These are phyloP conservation scores for Agriopis marginaria DNA, from an alignment of 2,888 invertebrate species.

Conservation along the genomic window DNA sequence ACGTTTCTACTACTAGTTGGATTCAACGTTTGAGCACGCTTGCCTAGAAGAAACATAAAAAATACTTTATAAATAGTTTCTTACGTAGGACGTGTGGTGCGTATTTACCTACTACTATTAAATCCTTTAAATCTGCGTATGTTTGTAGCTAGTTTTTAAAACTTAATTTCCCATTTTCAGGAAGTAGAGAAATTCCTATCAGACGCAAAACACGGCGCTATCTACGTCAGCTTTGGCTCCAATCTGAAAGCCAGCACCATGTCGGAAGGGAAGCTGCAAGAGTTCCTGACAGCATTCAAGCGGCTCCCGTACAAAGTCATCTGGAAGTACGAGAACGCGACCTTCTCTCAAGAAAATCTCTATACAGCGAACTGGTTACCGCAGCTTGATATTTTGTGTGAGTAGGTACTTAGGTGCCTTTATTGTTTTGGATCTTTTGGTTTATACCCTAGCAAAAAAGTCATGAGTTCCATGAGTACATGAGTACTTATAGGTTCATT, in stretches of 20 bases:
- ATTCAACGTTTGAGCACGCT: too few species aligned
- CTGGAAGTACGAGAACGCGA: slow-evolving; percentile 91
- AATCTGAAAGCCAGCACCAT: slow-evolving; percentile 88
- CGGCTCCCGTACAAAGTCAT: slow-evolving; percentile 88
- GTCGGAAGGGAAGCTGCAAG: slow-evolving; percentile 82
- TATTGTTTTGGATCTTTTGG: too few species aligned
- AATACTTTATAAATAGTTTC: too few species aligned
- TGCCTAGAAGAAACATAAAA: too few species aligned
- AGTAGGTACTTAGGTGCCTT: slow-evolving; percentile 65
- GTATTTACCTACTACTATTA: too few species aligned
- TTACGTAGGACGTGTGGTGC: too few species aligned
- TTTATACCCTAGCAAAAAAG: too few species aligned
- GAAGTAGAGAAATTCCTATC: slow-evolving; percentile 87
- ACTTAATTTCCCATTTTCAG: slow-evolving; percentile 58
- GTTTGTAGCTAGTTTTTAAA: neutral
- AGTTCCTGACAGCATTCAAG: slow-evolving; percentile 87
- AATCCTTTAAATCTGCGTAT: neutral
- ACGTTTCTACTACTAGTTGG: too few species aligned
- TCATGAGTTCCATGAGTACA: neutral
- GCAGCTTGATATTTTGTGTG: slow-evolving; percentile 89
- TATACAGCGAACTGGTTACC: slow-evolving; percentile 88
- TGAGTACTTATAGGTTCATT: neutral
- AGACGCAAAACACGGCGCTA: slow-evolving; percentile 87
- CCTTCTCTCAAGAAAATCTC: slow-evolving; percentile 86
- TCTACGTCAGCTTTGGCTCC: slow-evolving; percentile 92